Evolutionary conservation across 2,797 vertebrate species (phyloP), one percentile per base, ranked within the genome.

Genomic region (Centropyge bicolor): DNA sequence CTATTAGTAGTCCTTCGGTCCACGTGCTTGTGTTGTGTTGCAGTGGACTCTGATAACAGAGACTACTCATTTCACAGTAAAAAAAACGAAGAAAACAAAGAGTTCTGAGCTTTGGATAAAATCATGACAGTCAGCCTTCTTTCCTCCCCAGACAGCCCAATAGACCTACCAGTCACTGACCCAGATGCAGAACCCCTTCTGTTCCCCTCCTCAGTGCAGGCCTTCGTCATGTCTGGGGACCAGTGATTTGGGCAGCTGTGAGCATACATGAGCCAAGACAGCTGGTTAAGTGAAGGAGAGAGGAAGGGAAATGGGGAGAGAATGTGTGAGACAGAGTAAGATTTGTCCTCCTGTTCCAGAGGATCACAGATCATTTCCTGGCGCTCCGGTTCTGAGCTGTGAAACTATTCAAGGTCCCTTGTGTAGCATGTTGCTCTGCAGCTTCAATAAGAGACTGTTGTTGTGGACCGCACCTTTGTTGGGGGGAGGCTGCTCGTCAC

Each of bases 201-300:
- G 78, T 65, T 85, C 65, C 65, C 81, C 89, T 82, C 79, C 27
- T 72, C 64, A 41, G 74, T 45, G 74, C 63, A 65, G 80, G 79
- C 65, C 72, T 84, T 79, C 78, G 81, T 91, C 88, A 81, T 87
- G 90, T 92, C 93, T 86, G 82, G 89, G 87, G 91, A 92, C 83
- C 83, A 85, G 92, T 88, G 88, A 86, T 88, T 85, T 69, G 85
- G 91, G 91, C 95, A 96, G 95, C 94, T 95, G 95, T 88, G 81
- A 85, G 81, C 73, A 20, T 70, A 74, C 80, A 78, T 84, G 87
- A 92, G 93, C 94, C 94, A 93, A 89, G 93, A 94, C 94, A 95
- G 94, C 94, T 96, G 94, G 72, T 91, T 83, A 83, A 90, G 89
- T 87, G 91, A 82, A 71, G 72, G 83, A 75, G 88, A 83, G 79